Evolutionary conservation across 2,113 vertebrate species (phyloP).

Genomic region (Parotia lawesii): DNA sequence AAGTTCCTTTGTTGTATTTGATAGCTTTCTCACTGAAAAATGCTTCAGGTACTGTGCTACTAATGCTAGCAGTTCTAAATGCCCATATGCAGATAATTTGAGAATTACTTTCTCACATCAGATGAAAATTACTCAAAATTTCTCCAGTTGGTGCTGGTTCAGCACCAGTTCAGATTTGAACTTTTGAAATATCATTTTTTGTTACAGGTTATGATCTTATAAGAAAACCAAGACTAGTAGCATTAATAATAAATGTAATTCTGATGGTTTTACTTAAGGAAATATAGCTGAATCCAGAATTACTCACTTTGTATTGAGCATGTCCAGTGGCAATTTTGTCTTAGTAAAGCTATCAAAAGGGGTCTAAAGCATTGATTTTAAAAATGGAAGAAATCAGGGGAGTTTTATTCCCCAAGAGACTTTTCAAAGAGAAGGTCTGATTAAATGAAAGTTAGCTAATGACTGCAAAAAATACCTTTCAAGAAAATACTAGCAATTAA

Average conservation of each 20-base stretch:
- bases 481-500: neutral
- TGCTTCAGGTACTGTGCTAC: neutral
- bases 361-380: neutral
- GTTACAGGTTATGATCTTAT: neutral
- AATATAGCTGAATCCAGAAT: neutral
- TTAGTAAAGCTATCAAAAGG: neutral
- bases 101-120: neutral
- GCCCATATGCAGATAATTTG: neutral
- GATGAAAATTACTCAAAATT: neutral
- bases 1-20: neutral
- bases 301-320: neutral
- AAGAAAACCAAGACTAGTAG: neutral
- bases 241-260: neutral
- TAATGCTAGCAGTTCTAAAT: neutral
- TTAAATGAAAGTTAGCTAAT: constrained; percentile 13
- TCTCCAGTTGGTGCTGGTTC: neutral
- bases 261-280: neutral
- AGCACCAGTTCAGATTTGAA: neutral
- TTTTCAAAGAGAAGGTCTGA: constrained; percentile 41
- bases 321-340: neutral
- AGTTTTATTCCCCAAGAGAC: neutral
- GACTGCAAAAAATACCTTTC: constrained; percentile 39
- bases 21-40: neutral
- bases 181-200: neutral
- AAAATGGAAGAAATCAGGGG: neutral